Evolutionary conservation across 1,140 invertebrate genomes (phyloP).

Genomic region (Drosophila willistoni): DNA sequence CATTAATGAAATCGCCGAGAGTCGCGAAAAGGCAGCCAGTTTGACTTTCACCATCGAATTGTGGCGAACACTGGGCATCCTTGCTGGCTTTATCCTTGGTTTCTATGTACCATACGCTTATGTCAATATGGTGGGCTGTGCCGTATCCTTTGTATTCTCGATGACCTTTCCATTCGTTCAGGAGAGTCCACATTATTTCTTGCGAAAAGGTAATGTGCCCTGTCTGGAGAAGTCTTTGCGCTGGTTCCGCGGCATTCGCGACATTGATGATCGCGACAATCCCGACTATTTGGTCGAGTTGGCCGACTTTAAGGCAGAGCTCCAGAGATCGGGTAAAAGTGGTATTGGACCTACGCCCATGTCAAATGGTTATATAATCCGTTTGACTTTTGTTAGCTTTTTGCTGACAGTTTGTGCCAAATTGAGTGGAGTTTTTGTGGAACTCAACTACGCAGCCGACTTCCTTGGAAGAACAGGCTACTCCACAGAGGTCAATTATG

Average conservation of each 20-base stretch:
- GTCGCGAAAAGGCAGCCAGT: slow-evolving; percentile 48
- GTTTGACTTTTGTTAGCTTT: slow-evolving; percentile 54
- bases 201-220: slow-evolving; percentile 84
- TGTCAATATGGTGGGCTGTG: slow-evolving; percentile 76
- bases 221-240: slow-evolving; percentile 84
- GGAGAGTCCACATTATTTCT: slow-evolving; percentile 86
- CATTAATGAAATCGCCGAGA: slow-evolving; percentile 84
- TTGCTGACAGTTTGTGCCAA: slow-evolving; percentile 67
- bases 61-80: slow-evolving; percentile 68
- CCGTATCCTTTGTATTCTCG: slow-evolving; percentile 85
- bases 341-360: slow-evolving; percentile 40
- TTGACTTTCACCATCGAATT: slow-evolving; percentile 67
- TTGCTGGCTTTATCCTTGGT: slow-evolving; percentile 60
- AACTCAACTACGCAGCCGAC: slow-evolving; percentile 62
- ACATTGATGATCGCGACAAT: slow-evolving; percentile 66
- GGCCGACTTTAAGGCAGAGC: slow-evolving; percentile 55
- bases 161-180: slow-evolving; percentile 85
- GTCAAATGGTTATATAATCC: slow-evolving; percentile 52
- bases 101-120: slow-evolving; percentile 51
- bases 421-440: slow-evolving; percentile 65
- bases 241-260: slow-evolving; percentile 83
- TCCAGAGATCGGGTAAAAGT: slow-evolving; percentile 28
- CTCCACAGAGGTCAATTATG: slow-evolving; percentile 51
- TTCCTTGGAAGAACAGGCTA: slow-evolving; percentile 63
- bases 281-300: slow-evolving; percentile 68